phyloP scores from a whole-genome alignment of 2,113 vertebrate species.

The Hydropotes inermis region DNA sequence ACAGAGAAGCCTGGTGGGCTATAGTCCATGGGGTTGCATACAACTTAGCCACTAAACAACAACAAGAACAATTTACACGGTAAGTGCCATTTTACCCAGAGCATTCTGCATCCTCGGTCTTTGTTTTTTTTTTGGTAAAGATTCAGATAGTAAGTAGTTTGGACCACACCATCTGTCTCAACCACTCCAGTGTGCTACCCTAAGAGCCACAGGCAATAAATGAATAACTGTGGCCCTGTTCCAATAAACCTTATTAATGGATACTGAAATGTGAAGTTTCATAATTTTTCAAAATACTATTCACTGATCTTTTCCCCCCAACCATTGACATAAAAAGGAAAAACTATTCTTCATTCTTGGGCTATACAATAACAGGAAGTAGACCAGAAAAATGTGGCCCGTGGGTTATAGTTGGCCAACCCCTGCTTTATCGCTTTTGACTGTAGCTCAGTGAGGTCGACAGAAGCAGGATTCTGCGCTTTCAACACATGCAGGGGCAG shows the following conservation, averaged over 20 bases:
- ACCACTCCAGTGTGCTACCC: not conserved
- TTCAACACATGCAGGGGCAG: not conserved
- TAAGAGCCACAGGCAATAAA: not conserved
- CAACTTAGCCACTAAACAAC: not conserved
- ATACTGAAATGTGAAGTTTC: not conserved
- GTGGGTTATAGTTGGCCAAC: not conserved
- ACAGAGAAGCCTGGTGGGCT: not conserved
- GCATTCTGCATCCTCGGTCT: not conserved
- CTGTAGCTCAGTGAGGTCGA: not conserved
- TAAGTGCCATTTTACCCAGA: not conserved
- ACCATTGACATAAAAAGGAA: not conserved
- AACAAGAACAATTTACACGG: not conserved
- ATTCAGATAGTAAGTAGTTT: not conserved
- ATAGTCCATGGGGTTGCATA: not conserved
- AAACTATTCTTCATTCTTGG: not conserved
- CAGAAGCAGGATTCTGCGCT: not conserved
- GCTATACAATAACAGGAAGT: not conserved
- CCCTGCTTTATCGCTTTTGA: not conserved
- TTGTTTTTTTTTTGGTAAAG: not conserved
- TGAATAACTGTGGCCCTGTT: not conserved
- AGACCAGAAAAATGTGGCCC: not conserved
- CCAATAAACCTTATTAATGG: not conserved
- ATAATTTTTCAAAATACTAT: not conserved
- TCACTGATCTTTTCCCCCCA: not conserved
- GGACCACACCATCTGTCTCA: not conserved